Evolutionary conservation across 2,797 vertebrate genomes (phyloP).

Genomic region (Tinamus major): DNA sequence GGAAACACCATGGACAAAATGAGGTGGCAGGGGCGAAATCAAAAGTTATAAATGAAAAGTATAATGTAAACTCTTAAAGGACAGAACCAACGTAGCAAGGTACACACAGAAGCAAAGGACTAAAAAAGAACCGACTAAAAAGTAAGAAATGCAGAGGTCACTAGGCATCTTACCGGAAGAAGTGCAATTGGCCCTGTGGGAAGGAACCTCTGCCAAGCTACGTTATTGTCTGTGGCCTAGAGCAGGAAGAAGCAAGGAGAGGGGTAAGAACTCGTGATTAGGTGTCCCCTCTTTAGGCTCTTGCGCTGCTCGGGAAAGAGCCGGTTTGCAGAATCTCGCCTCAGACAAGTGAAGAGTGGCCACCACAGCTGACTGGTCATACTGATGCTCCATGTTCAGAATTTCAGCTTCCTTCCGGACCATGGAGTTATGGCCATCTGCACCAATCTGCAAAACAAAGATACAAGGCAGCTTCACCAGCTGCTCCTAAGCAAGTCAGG

Average conservation of each 20-base stretch:
- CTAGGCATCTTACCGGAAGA: slow-evolving; percentile 86
- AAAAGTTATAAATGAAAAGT: not conserved
- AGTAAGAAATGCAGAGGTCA: not conserved
- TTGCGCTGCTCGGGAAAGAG: not conserved
- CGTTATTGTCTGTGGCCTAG: slow-evolving; percentile 95
- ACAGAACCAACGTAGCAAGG: not conserved
- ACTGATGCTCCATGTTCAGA: slow-evolving; percentile 89
- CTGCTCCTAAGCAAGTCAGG: not conserved
- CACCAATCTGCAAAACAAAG: slow-evolving; percentile 86
- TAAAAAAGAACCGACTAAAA: not conserved
- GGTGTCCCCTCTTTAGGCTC: not conserved
- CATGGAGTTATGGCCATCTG: slow-evolving; percentile 93
- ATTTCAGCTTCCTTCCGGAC: slow-evolving; percentile 89
- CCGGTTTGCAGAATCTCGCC: slow-evolving; percentile 74
- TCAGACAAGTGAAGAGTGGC: slow-evolving; percentile 94
- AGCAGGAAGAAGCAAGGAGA: not conserved
- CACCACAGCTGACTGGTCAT: slow-evolving; percentile 95
- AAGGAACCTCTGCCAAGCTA: slow-evolving; percentile 98
- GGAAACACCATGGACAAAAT: not conserved
- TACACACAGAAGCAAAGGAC: not conserved
- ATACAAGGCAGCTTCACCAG: not conserved
- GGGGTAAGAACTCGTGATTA: not conserved
- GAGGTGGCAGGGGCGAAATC: not conserved
- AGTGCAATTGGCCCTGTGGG: slow-evolving; percentile 95
- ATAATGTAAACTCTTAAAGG: not conserved